Conservation (phyloP, 2,113 vertebrate species). For the Phaethornis superciliosus region DNA sequence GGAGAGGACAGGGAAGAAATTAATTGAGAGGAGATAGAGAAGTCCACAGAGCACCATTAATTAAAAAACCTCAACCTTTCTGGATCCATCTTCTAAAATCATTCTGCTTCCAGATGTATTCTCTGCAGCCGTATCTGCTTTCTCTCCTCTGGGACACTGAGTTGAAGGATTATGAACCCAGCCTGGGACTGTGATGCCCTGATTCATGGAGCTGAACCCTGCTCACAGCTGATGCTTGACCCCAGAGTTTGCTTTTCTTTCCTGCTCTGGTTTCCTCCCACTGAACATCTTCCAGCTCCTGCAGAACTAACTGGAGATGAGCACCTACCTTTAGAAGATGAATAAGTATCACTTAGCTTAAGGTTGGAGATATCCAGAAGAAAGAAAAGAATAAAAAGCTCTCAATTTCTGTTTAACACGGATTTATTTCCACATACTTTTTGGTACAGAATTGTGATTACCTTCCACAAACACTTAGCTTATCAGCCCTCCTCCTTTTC, state of each 20-base stretch:
- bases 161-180: rapidly evolving
- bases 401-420: background rate
- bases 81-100: background rate
- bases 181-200: rapidly evolving
- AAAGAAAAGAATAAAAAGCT: background rate
- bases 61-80: background rate
- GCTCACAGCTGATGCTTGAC: rapidly evolving
- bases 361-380: background rate
- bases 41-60: background rate
- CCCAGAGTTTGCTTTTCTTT: background rate
- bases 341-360: background rate
- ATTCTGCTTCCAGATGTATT: background rate
- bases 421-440: background rate
- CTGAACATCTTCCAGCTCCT: background rate
- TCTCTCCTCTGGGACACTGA: background rate
- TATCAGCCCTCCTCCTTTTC: background rate
- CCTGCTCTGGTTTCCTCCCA: background rate
- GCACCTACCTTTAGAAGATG: background rate
- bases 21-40: background rate
- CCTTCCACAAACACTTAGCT: background rate
- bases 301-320: background rate
- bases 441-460: background rate
- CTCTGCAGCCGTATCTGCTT: background rate
- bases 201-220: background rate
- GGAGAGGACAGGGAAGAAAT: background rate